Conservation (phyloP, 2,797 vertebrate genomes). For the Ataeniobius toweri region DNA sequence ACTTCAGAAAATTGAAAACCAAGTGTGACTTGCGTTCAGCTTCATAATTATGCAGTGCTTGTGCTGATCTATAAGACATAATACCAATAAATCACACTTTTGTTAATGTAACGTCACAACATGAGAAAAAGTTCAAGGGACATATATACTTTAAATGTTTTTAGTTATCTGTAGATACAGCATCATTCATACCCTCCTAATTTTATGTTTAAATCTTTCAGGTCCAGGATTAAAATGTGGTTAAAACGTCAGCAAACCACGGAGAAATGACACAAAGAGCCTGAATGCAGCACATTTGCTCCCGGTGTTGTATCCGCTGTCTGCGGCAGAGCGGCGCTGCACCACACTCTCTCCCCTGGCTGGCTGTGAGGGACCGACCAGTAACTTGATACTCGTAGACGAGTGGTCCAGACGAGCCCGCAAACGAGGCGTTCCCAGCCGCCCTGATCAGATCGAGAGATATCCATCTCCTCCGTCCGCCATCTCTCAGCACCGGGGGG, state of each 20-base stretch:
- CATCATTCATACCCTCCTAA: not conserved
- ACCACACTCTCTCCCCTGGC: constrained; percentile 9
- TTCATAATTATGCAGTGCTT: not conserved
- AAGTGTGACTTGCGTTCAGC: not conserved
- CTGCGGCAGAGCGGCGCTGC: constrained; percentile 73
- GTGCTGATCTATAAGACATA: not conserved
- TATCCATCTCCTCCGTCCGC: constrained; percentile 30
- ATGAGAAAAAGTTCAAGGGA: not conserved
- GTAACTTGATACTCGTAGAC: constrained; percentile 77
- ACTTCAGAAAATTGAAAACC: not conserved
- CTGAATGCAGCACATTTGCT: constrained; percentile 29
- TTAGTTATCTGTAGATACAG: not conserved
- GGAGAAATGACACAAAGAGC: not conserved
- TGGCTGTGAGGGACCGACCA: constrained; percentile 42
- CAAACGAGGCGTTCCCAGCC: constrained; percentile 79
- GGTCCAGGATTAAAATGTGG: not conserved
- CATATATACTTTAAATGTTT: not conserved
- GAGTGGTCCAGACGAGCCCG: constrained; percentile 76
- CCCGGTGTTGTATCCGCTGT: constrained; percentile 51
- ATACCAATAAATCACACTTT: not conserved
- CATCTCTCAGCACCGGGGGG: constrained; percentile 34
- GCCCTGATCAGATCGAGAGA: constrained; percentile 50
- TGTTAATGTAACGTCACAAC: not conserved
- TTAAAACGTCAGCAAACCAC: not conserved
- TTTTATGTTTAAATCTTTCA: not conserved